phyloP scores from a whole-genome alignment of 2,113 vertebrate species.

The Cyrtonyx montezumae region DNA sequence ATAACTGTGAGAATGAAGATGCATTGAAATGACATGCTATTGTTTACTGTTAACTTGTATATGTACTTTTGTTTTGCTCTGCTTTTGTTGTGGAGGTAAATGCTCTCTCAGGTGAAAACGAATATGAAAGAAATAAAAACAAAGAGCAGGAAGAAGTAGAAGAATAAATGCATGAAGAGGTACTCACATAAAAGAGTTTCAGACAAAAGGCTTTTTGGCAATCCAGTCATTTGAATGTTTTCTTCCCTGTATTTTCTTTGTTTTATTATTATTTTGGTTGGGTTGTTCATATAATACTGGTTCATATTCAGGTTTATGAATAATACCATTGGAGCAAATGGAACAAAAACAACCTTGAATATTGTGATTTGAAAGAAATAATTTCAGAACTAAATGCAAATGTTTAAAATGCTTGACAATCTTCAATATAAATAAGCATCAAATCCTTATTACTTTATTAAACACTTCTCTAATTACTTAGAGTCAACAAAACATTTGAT shows the following conservation, averaged over 20 bases:
- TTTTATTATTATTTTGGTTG: neutral
- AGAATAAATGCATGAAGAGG: neutral
- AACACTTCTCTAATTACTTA: neutral
- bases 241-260: neutral
- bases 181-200: neutral
- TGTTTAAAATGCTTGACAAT: neutral
- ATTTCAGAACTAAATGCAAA: neutral
- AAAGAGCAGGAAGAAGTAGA: neutral
- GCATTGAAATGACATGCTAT: neutral
- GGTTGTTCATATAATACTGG: neutral
- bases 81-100: neutral
- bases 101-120: neutral
- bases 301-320: neutral
- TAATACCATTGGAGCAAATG: neutral
- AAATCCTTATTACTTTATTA: neutral
- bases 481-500: neutral
- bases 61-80: neutral
- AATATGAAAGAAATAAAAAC: neutral
- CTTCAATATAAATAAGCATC: neutral
- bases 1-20: neutral
- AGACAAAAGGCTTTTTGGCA: neutral
- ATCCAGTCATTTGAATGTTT: accelerated
- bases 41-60: neutral
- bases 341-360: neutral
- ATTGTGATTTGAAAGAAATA: neutral